phyloP scores from a whole-genome alignment of 2,888 invertebrate species.

The Antheraea yamamai region DNA sequence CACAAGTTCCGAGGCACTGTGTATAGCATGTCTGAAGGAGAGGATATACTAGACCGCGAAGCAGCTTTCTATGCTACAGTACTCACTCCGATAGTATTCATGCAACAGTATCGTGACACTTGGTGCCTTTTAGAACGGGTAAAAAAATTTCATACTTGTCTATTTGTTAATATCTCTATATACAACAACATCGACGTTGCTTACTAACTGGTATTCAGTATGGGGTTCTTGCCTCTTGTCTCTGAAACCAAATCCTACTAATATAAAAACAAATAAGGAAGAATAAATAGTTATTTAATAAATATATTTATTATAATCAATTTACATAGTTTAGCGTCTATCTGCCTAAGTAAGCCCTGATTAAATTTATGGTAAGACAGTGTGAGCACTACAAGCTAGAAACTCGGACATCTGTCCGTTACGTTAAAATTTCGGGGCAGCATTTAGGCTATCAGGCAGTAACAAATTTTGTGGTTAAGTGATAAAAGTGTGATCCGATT shows the following conservation, averaged over 20 bases:
- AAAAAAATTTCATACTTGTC: too few species aligned
- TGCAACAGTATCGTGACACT: slow-evolving; percentile 65
- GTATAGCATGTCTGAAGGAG: slow-evolving; percentile 59
- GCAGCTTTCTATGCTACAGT: slow-evolving; percentile 65
- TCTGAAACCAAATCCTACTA: too few species aligned
- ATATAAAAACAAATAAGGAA: too few species aligned
- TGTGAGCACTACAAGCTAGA: not conserved
- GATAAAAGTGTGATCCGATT: too few species aligned
- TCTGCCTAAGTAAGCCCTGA: not conserved
- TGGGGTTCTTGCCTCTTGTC: too few species aligned
- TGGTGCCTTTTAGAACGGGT: slow-evolving; percentile 73
- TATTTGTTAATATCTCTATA: not conserved
- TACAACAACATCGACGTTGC: not conserved
- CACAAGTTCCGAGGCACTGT: slow-evolving; percentile 63
- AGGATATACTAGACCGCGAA: slow-evolving; percentile 61
- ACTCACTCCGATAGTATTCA: slow-evolving; percentile 62
- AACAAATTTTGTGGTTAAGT: too few species aligned
- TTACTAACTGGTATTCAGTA: not conserved
- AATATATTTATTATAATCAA: not conserved
- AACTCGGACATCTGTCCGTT: too few species aligned
- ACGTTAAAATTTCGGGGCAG: too few species aligned
- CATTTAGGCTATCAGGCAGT: too few species aligned
- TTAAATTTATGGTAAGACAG: not conserved
- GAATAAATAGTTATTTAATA: not conserved
- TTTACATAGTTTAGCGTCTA: not conserved